These are phyloP conservation scores for Gulo gulo DNA, from an alignment of 2,113 vertebrate genomes.

Conservation along the genomic window DNA sequence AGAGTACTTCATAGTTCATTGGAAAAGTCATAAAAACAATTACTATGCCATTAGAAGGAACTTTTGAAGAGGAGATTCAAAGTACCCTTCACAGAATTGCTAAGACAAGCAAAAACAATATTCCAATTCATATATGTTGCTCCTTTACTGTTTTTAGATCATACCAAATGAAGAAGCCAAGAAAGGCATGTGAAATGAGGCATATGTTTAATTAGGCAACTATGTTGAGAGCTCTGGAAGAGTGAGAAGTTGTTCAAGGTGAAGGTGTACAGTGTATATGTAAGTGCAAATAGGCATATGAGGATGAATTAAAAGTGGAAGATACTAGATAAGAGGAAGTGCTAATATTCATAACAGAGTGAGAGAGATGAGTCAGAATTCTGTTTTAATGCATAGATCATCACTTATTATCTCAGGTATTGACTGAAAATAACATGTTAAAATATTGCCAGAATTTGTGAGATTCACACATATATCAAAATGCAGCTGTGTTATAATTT, in stretches of 20 bases:
- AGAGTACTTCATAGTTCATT: not conserved
- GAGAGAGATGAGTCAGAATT: not conserved
- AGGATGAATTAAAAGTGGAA: not conserved
- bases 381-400: not conserved
- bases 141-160: not conserved
- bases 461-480: not conserved
- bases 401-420: not conserved
- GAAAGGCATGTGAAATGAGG: not conserved
- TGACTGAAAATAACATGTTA: not conserved
- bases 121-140: not conserved
- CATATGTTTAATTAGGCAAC: not conserved
- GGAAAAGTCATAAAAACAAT: conserved; percentile 19
- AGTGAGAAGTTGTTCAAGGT: not conserved
- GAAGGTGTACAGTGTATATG: not conserved
- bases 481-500: not conserved
- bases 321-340: not conserved
- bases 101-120: not conserved
- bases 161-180: not conserved
- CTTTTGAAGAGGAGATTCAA: not conserved
- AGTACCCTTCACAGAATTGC: not conserved
- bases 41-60: not conserved
- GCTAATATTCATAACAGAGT: not conserved
- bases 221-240: not conserved
- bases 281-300: not conserved
- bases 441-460: not conserved